These are phyloP conservation scores for Erythrolamprus reginae DNA, from an alignment of 2,113 vertebrate species.

Conservation along the genomic window DNA sequence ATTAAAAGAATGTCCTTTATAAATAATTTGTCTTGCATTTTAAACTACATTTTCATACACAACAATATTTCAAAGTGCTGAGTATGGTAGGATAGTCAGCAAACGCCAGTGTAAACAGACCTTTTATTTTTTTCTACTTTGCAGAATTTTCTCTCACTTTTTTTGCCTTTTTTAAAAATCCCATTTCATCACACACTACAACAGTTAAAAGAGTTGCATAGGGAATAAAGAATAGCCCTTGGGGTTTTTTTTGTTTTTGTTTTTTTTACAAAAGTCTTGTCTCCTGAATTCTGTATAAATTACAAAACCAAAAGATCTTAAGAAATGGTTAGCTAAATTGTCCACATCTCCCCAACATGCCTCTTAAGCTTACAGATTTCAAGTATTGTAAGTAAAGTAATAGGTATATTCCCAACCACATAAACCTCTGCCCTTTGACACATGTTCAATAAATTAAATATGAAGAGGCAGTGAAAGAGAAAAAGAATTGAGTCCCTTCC, in stretches of 20 bases:
- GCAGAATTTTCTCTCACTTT: constrained; percentile 44
- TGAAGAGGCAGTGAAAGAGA: constrained; percentile 79
- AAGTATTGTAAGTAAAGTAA: constrained; percentile 79
- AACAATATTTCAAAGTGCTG: constrained; percentile 83
- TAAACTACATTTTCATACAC: constrained; percentile 79
- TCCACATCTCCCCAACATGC: constrained; percentile 65
- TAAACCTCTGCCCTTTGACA: constrained; percentile 63
- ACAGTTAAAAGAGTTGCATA: constrained; percentile 85
- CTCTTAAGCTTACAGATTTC: constrained; percentile 67
- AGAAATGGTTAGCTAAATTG: constrained; percentile 70
- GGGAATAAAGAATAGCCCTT: constrained; percentile 84
- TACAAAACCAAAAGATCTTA: constrained; percentile 76
- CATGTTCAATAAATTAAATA: constrained; percentile 75
- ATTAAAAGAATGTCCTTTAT: constrained; percentile 76
- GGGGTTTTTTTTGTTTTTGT: constrained; percentile 29
- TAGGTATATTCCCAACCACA: constrained; percentile 58
- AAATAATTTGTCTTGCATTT: constrained; percentile 77
- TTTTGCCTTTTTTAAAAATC: constrained; percentile 60
- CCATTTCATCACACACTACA: constrained; percentile 76
- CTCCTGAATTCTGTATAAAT: constrained; percentile 81
- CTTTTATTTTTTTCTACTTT: constrained; percentile 64
- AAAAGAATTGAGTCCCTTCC: constrained; percentile 42
- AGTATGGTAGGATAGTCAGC: constrained; percentile 78
- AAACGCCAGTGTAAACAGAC: constrained; percentile 79
- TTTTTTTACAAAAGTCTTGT: constrained; percentile 56